Base-by-base conservation (phyloP, 2,888 invertebrate genomes). In the Biston stratarius region DNA sequence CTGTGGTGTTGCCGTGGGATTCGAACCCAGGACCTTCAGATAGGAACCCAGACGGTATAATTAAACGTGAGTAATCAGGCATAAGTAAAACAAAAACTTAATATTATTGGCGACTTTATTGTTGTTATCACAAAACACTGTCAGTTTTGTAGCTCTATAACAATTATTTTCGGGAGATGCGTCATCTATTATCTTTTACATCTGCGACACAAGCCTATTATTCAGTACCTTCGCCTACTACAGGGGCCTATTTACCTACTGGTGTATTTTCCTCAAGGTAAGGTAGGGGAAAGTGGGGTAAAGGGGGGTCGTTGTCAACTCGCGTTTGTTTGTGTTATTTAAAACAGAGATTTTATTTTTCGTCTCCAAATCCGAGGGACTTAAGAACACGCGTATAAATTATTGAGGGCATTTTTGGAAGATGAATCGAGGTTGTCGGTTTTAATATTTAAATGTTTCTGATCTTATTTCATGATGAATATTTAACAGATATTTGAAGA, bases 241-340 rank as follows among this genome's bases (percentile, higher is more conserved):
- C 64, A 68, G 72, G 76, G 72, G 71, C 75, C 69, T 83, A 79
- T 82, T 83, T 83, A 78, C 80, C 70, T 71, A 70, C 71, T 68
- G 67, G 70, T 70, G 74, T 75, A 80, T 78, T 81, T 80, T 71
- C 67, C 67, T 62, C 66, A 70, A 79, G 81, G 75, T 77, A 57
- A 72, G n/a, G n/a, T n/a, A n/a, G 70, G 71, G 42, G 24, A 34
- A 12, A 40, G 33, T 12, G 24, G 24, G n/a, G 42, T 10, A 53
- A 38, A 2, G 15, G 60, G 78, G 75, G 53, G 71, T 55, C 61
- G 74, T 76, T 80, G 79, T 77, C 77, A 76, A 74, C 70, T 63
- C 73, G 66, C 70, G 70, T 76, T 75, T 80, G 73, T 72, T 63
- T 74, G 70, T 61, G 74, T 75, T 80, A 78, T 75, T 78, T 77